Evolutionary conservation across 1,140 invertebrate genomes (phyloP).

Genomic region (Laodelphax striatellus): DNA sequence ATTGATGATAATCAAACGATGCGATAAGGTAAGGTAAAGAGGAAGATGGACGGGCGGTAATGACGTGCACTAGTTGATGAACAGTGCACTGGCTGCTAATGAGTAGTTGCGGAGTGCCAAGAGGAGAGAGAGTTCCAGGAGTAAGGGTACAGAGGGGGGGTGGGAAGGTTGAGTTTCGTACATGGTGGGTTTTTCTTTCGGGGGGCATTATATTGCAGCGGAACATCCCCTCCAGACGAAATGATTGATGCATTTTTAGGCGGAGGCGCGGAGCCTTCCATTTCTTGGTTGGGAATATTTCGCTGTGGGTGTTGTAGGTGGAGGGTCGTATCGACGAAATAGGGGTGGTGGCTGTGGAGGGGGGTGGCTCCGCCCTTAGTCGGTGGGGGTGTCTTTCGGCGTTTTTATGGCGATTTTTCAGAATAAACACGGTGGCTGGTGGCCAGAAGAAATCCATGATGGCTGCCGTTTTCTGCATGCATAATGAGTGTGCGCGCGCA

Average conservation of each 20-base stretch:
- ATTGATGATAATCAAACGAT: no score
- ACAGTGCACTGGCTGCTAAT: no score
- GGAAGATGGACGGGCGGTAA: no score
- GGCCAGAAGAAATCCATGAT: constrained; percentile 16
- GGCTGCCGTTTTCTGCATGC: constrained; percentile 15
- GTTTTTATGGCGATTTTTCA: constrained; percentile 14
- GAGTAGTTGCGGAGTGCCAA: no score
- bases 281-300: constrained; percentile 6
- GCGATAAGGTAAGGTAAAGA: no score
- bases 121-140: no score
- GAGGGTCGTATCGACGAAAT: constrained; percentile 8
- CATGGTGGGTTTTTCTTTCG: no score
- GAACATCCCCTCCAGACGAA: constrained; percentile 10
- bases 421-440: constrained; percentile 8
- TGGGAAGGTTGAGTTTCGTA: no score
- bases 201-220: not conserved
- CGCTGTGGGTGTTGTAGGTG: constrained; percentile 1
- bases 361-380: constrained; percentile 6
- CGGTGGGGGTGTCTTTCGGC: constrained; percentile 15
- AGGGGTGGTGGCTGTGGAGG: constrained; percentile 4
- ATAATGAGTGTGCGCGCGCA: constrained; percentile 11
- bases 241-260: constrained; percentile 12
- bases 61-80: no score
- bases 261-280: not conserved
- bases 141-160: no score